A percentile compares a stretch with the other conserved stretches of the same genome.
phyloP scores from a whole-genome alignment of 2,113 vertebrate species.

The Nothocercus julius region DNA sequence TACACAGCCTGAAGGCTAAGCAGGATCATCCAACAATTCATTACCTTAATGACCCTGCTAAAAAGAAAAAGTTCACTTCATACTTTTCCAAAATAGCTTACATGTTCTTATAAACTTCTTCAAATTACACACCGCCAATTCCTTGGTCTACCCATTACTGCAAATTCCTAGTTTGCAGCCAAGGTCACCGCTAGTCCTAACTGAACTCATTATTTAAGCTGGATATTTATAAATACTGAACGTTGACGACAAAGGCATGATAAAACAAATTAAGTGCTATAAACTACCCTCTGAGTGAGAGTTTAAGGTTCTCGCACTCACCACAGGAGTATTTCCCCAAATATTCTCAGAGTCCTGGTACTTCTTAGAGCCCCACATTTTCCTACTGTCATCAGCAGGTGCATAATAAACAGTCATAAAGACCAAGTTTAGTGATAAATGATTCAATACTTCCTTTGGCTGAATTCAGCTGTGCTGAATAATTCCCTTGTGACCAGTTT shows the following conservation, averaged over 20 bases:
- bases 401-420: not conserved
- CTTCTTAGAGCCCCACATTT: not conserved
- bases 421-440: not conserved
- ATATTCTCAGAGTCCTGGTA: not conserved
- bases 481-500: not conserved
- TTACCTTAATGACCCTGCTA: not conserved
- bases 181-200: not conserved
- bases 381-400: not conserved
- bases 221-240: not conserved
- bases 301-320: not conserved
- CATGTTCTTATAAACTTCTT: not conserved
- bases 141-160: not conserved
- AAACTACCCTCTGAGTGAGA: not conserved
- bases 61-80: not conserved
- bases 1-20: not conserved
- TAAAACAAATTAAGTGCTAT: not conserved
- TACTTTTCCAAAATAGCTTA: not conserved
- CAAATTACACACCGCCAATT: not conserved
- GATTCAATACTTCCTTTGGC: not conserved
- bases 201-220: not conserved
- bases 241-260: not conserved
- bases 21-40: not conserved
- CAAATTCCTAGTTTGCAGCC: not conserved
- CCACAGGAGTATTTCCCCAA: not conserved
- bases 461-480: conserved; percentile 27